Evolutionary conservation across 2,113 vertebrate species (phyloP).

Genomic region (Cyanistes caeruleus): DNA sequence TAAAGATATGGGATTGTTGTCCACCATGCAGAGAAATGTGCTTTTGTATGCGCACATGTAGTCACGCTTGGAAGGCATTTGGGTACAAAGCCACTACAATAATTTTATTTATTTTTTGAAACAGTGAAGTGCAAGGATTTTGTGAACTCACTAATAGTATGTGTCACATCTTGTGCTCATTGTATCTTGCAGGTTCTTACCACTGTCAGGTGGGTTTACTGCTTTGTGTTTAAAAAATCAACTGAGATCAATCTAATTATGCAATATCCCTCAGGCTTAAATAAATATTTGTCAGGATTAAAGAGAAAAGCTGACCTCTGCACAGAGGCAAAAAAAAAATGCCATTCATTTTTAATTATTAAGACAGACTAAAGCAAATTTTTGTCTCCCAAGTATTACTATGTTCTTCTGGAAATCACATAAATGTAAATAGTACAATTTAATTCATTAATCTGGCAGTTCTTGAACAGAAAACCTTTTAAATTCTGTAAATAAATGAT

Average conservation of each 20-base stretch:
- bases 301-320: background rate
- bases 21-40: background rate
- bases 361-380: background rate
- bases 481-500: background rate
- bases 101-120: too few relatives aligned
- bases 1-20: background rate
- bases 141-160: background rate
- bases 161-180: background rate
- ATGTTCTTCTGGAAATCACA: background rate
- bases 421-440: background rate
- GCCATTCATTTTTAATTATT: background rate
- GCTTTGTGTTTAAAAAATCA: background rate
- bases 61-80: background rate
- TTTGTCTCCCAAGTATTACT: background rate
- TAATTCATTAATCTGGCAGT: background rate
- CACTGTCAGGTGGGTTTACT: background rate
- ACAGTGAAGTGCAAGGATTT: too few relatives aligned
- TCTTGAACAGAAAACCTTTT: background rate
- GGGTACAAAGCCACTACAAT: background rate
- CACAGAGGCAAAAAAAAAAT: background rate
- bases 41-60: background rate
- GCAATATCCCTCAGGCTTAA: background rate
- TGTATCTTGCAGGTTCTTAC: background rate
- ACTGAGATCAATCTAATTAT: background rate
- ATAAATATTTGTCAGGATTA: background rate